Conservation (phyloP, 1,140 invertebrate species). For the Pseudoatta argentina region DNA sequence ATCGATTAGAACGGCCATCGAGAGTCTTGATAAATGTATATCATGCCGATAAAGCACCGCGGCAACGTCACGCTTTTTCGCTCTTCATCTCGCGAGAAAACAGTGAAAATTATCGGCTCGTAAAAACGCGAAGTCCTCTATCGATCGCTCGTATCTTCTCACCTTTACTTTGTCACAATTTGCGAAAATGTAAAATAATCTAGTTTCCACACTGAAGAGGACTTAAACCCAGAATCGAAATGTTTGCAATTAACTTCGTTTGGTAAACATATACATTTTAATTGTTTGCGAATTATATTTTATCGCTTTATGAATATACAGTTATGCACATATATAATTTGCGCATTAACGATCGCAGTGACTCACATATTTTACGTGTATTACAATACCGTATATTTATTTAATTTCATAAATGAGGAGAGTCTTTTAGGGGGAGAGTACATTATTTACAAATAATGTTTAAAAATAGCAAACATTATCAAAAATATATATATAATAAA, state of each 20-base stretch:
- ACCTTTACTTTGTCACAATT: constrained; percentile 1
- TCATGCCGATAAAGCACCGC: constrained; percentile 31
- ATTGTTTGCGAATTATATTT: no score
- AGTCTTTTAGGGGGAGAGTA: neutral
- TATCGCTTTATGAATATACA: no score
- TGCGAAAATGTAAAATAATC: neutral
- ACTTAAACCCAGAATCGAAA: no score
- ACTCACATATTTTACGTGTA: no score
- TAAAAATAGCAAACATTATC: neutral
- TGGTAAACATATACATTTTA: no score
- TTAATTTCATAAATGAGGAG: neutral
- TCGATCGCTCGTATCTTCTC: neutral
- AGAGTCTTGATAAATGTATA: constrained; percentile 32
- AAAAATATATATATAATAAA: neutral
- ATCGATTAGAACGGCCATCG: constrained; percentile 2
- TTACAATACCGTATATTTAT: neutral
- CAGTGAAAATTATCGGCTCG: neutral
- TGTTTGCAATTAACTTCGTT: no score
- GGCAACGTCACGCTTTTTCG: neutral
- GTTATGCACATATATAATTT: no score
- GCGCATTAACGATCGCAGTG: no score
- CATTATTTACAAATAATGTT: neutral
- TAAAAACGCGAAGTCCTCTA: constrained; percentile 25
- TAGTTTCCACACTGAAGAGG: neutral
- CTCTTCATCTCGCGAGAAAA: constrained; percentile 26